phyloP scores from a whole-genome alignment of 1,140 invertebrate genomes.

The Sycobia sp. region DNA sequence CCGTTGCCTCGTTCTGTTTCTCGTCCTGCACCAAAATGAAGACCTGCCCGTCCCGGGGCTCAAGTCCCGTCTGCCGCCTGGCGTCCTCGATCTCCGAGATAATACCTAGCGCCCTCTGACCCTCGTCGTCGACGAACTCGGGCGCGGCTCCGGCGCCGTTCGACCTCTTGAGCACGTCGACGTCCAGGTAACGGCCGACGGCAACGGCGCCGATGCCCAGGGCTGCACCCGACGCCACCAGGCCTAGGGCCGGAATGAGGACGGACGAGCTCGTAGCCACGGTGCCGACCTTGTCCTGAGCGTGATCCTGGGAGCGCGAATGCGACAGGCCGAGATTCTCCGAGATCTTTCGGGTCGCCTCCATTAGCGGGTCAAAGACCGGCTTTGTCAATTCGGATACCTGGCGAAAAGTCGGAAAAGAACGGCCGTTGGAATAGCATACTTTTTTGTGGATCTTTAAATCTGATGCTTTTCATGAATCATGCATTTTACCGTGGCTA shows the following conservation, averaged over 20 bases:
- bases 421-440: too few species aligned
- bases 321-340: constrained; percentile 72
- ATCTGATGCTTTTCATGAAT: too few species aligned
- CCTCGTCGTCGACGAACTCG: constrained; percentile 45
- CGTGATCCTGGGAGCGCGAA: constrained; percentile 48
- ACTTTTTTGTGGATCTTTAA: too few species aligned
- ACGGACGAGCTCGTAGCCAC: constrained; percentile 64
- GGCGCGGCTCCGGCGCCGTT: constrained; percentile 26
- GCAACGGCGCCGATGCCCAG: constrained; percentile 78
- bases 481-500: too few species aligned
- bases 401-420: constrained; percentile 6
- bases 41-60: too few species aligned
- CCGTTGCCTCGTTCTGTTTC: neutral
- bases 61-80: too few species aligned
- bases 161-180: constrained; percentile 66
- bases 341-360: constrained; percentile 78
- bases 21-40: too few species aligned
- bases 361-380: constrained; percentile 74
- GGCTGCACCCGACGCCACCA: constrained; percentile 79
- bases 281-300: constrained; percentile 75
- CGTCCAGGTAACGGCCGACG: constrained; percentile 73
- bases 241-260: constrained; percentile 73
- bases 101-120: constrained; percentile 63
- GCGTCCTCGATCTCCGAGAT: neutral
- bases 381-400: constrained; percentile 72